A percentile compares a stretch with the other conserved stretches of the same genome.
phyloP scores from a whole-genome alignment of 2,888 invertebrate genomes.

The Pherbina coryleti region DNA sequence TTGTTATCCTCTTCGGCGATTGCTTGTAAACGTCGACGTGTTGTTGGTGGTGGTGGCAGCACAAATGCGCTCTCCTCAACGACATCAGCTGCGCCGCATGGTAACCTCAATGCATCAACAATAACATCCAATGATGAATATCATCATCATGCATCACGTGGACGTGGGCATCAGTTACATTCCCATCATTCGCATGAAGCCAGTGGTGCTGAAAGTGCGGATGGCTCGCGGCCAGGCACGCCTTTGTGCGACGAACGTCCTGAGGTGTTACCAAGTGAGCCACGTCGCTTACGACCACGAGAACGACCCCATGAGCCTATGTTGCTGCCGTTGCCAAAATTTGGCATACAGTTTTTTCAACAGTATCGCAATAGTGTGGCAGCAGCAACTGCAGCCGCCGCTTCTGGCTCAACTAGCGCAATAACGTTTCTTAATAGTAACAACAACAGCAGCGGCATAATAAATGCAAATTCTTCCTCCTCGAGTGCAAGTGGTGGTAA shows the following conservation, averaged over 20 bases:
- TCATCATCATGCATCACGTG: conserved; percentile 69
- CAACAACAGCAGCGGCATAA: conserved; percentile 45
- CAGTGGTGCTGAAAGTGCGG: conserved; percentile 74
- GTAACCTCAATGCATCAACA: conserved; percentile 35
- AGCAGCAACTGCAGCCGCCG: conserved; percentile 38
- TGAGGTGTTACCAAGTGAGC: conserved; percentile 81
- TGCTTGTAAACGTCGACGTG: conserved; percentile 73
- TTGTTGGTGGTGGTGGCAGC: conserved; percentile 59
- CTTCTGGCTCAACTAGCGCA: conserved; percentile 45
- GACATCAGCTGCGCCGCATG: conserved; percentile 37
- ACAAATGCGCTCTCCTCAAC: conserved; percentile 45
- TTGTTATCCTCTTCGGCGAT: conserved; percentile 54
- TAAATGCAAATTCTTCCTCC: conserved; percentile 55
- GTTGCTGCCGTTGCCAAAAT: conserved; percentile 88
- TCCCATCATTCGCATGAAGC: conserved; percentile 71
- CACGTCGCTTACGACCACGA: conserved; percentile 76
- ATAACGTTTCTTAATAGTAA: conserved; percentile 51
- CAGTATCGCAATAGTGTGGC: conserved; percentile 62
- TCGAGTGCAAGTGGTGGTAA: conserved; percentile 42
- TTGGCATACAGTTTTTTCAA: conserved; percentile 79
- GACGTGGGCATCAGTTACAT: conserved; percentile 72
- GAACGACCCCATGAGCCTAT: conserved; percentile 77
- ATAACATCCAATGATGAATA: conserved; percentile 62
- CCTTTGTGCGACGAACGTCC: conserved; percentile 86
- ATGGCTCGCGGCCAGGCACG: conserved; percentile 86